Base-by-base conservation (phyloP, 2,888 invertebrate species). In the Cerceris rybyensis region DNA sequence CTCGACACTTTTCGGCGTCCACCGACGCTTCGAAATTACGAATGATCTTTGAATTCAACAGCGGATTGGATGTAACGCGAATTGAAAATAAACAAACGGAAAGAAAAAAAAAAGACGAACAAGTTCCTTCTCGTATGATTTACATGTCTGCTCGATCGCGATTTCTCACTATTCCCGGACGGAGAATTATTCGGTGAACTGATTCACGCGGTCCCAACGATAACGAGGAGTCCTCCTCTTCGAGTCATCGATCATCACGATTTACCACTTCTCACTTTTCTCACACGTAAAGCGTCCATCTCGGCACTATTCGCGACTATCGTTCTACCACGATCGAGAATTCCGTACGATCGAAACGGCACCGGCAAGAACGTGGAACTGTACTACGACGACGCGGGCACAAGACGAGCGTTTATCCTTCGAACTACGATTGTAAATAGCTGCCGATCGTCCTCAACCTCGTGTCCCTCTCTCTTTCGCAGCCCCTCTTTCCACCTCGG, bases 181-280 rank as follows among this genome's bases (percentile, higher is more conserved):
- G 49, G 11, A 43, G 49, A 14, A 67, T 52, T 43, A 7, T 9
- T 17, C 55, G 41, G 9, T 39, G 57, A 68, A 54, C 52, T 11
- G 67, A 50, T 16, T 80, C 72, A 72, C 46, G 13, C 72, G 46
- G 43, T 68, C 52, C 52, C 57, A 55, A 73, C 65, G 61, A 11
- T n/a, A 58, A 52, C 61, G 41, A 70, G 7, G 14, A 59, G 52
- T 70, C 66, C 7, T 63, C 67, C 49, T 69, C 7, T 42, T 28
- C 49, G 43, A 42, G 57, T 50, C 59, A 60, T 69, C 49, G 67
- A 54, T 64, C 68, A 59, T 75, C 70, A 68, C 76, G 57, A 61
- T 16, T 59, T 28, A 77, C 65, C 83, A 85, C 86, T 84, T 65
- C 39, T 75, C 84, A 86, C 86, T 84, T 66, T 66, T 49, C 52